phyloP scores from a whole-genome alignment of 2,797 vertebrate species.

The Pseudomugil gertrudae region DNA sequence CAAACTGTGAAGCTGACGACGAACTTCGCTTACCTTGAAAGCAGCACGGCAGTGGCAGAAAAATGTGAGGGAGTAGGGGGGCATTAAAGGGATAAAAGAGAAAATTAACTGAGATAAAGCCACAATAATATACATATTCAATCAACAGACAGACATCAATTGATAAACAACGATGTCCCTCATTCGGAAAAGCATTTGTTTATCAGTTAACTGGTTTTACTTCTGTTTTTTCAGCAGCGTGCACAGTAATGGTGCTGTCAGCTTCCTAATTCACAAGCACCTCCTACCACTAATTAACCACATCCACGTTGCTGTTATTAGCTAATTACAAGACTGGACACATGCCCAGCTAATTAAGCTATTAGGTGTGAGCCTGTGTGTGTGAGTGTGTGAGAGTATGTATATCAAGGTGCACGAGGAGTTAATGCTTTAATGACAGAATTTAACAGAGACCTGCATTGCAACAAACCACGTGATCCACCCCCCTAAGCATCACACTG shows the following conservation, averaged over 20 bases:
- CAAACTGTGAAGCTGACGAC: constrained; percentile 25
- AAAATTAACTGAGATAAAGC: constrained; percentile 1
- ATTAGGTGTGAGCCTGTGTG: constrained; percentile 54
- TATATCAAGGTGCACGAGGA: constrained; percentile 52
- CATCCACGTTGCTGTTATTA: constrained; percentile 95
- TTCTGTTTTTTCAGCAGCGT: constrained; percentile 74
- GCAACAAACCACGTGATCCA: constrained; percentile 45
- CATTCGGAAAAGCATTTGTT: constrained; percentile 9
- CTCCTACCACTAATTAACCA: constrained; percentile 93
- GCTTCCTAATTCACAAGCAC: constrained; percentile 91
- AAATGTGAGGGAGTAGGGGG: constrained; percentile 12
- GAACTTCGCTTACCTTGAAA: constrained; percentile 53
- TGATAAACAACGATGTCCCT: not conserved
- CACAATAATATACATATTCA: constrained; percentile 13
- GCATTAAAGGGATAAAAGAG: constrained; percentile 19
- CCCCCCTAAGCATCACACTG: constrained; percentile 22
- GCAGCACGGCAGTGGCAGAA: constrained; percentile 21
- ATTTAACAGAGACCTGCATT: constrained; percentile 57
- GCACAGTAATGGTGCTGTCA: constrained; percentile 87
- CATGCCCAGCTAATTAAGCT: constrained; percentile 94
- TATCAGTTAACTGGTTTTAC: not conserved
- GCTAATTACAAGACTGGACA: constrained; percentile 98
- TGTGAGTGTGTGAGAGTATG: constrained; percentile 27
- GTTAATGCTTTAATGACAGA: constrained; percentile 70
- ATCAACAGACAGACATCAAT: constrained; percentile 12